Conservation (phyloP, 1,140 invertebrate species). For the Pomacea maculata region DNA sequence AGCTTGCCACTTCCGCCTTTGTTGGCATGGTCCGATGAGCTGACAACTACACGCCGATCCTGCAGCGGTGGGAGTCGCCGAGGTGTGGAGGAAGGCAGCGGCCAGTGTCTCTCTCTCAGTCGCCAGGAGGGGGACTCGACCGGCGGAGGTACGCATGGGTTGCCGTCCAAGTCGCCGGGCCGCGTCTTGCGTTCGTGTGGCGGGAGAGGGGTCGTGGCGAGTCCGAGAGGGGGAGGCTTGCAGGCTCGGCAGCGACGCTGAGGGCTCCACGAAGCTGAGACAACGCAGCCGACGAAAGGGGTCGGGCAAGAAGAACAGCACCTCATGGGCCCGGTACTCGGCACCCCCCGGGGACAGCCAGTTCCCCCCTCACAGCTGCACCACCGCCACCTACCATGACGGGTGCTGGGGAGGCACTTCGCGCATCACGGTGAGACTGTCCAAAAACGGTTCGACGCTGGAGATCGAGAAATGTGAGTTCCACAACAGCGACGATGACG, state of each 20-base stretch:
- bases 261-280: background rate
- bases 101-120: background rate
- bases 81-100: background rate
- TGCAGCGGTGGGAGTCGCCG: conserved; percentile 1
- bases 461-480: conserved; percentile 29
- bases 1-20: conserved; percentile 14
- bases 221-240: background rate
- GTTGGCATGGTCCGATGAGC: conserved; percentile 4
- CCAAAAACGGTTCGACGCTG: conserved; percentile 29
- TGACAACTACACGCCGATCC: background rate
- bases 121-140: background rate
- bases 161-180: conserved; percentile 20
- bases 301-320: background rate
- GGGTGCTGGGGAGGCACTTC: conserved; percentile 18
- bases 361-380: conserved; percentile 25
- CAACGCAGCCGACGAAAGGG: conserved; percentile 12
- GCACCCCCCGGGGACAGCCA: conserved; percentile 18
- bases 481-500: background rate
- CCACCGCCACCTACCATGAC: conserved; percentile 21
- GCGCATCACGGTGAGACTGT: conserved; percentile 25
- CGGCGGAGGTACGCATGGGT: conserved; percentile 1
- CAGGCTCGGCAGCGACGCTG: background rate
- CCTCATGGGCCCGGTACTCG: conserved; percentile 17
- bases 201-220: conserved; percentile 9
- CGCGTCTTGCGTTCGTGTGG: conserved; percentile 10